Evolutionary conservation across 2,888 invertebrate genomes (phyloP), one percentile per base, ranked within the genome.

Genomic region (Agrochola macilenta): DNA sequence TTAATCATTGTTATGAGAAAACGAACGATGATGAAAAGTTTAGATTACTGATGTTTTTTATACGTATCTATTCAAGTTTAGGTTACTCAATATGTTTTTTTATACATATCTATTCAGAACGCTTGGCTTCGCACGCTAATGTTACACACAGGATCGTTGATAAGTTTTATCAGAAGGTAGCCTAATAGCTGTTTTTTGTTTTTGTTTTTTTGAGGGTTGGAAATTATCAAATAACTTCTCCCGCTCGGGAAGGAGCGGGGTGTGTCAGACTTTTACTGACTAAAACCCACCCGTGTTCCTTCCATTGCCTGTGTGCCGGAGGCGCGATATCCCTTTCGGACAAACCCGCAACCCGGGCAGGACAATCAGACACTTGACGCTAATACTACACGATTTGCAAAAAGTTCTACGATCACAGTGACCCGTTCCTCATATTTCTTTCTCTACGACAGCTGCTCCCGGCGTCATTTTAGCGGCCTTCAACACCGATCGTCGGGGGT

Each of bases 401-500:
- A 65, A 43, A 8, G 20, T 23, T 26, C 20, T 9, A 23, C 9
- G 9, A 35, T 49, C 1, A 68, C 14, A n/a, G 74, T 30, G 30
- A 30, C 17, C 11, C 5, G 3, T 63, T 76, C 26, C 35, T 60
- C 20, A 14, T n/a, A 57, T 83, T 60, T 76, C 26, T 14, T 23
- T 64, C 11, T 58, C 12, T 43, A 46, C 30, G 11, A 17, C 71
- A 83, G 63, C 74, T 66, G 82, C 30, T 60, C 4, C 11, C 39
- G 60, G 86, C 84, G 74, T 26, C 87, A 88, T 91, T 91, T 92
- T 90, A 91, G 85, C 60, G 69, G 49, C 79, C 68, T 73, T 65
- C 58, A 35, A 14, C 52, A 43, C 61, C 75, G 58, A 2, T 54
- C 52, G 77, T 83, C 78, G 78, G 66, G 87, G 84, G 86, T 85